phyloP scores from a whole-genome alignment of 2,797 vertebrate genomes.

The Hydrolagus colliei region DNA sequence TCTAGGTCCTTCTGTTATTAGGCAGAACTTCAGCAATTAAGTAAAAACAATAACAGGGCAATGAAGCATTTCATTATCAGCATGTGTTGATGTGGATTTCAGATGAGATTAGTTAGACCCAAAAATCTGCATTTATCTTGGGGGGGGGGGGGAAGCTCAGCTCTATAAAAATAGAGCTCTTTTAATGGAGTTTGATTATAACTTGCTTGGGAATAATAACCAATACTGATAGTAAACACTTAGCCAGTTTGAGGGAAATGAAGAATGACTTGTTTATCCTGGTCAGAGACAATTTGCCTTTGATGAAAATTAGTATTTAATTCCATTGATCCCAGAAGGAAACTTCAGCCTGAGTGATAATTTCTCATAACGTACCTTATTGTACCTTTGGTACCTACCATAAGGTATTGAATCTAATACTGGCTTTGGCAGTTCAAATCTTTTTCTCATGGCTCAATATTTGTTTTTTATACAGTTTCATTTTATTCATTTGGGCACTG shows the following conservation, averaged over 20 bases:
- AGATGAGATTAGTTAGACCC: too few species aligned
- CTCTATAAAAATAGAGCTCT: background rate
- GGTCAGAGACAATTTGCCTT: conserved; percentile 28
- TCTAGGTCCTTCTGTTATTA: too few species aligned
- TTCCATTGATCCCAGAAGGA: conserved; percentile 36
- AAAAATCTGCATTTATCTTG: too few species aligned
- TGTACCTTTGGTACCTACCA: too few species aligned
- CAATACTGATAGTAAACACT: conserved; percentile 55
- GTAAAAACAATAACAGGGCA: too few species aligned
- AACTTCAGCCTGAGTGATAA: conserved; percentile 32
- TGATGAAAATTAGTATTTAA: conserved; percentile 39
- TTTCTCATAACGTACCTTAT: conserved; percentile 6
- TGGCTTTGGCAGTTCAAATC: conserved; percentile 2
- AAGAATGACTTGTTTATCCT: conserved; percentile 18
- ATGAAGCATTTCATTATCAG: too few species aligned
- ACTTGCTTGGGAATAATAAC: conserved; percentile 44
- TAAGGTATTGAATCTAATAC: conserved; percentile 14
- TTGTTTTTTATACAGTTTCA: background rate
- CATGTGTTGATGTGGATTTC: too few species aligned
- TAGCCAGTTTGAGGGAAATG: conserved; percentile 44
- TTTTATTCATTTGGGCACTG: background rate
- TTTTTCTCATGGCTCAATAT: conserved; percentile 12
- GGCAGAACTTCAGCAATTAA: too few species aligned
- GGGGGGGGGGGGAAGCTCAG: too few species aligned
- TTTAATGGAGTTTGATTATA: conserved; percentile 35